phyloP scores from a whole-genome alignment of 1,140 invertebrate species.

The Cardiocondyla obscurior region DNA sequence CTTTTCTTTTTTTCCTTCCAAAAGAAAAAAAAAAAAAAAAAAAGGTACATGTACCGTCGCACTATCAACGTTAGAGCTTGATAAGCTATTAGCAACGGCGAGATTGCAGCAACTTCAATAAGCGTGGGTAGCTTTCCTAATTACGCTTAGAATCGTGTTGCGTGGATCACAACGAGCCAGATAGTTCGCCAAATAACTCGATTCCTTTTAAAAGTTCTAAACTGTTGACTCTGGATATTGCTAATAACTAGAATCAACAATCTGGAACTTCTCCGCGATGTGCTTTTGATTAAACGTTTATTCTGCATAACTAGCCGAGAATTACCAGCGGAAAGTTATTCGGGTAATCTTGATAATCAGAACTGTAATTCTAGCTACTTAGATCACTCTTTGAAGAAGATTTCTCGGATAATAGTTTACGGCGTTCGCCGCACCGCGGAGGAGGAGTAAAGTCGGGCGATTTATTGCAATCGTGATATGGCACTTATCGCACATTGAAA shows the following conservation, averaged over 20 bases:
- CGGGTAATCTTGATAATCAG: not conserved
- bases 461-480: not conserved
- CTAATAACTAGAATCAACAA: conserved; percentile 5
- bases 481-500: not conserved
- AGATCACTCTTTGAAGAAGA: not conserved
- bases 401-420: not conserved
- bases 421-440: not conserved
- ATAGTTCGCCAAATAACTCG: not conserved
- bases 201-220: not conserved
- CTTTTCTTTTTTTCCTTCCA: not conserved
- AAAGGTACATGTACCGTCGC: not conserved
- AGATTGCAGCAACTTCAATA: not conserved
- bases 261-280: not conserved
- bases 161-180: not conserved
- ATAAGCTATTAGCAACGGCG: not conserved
- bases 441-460: not conserved
- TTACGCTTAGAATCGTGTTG: not conserved
- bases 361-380: not conserved
- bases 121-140: not conserved
- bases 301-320: not conserved
- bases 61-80: not conserved
- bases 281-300: conserved; percentile 10
- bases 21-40: no score
- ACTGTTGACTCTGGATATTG: not conserved
- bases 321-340: not conserved